Conservation (phyloP, 2,888 invertebrate species). For the Odontomyia ornata region DNA sequence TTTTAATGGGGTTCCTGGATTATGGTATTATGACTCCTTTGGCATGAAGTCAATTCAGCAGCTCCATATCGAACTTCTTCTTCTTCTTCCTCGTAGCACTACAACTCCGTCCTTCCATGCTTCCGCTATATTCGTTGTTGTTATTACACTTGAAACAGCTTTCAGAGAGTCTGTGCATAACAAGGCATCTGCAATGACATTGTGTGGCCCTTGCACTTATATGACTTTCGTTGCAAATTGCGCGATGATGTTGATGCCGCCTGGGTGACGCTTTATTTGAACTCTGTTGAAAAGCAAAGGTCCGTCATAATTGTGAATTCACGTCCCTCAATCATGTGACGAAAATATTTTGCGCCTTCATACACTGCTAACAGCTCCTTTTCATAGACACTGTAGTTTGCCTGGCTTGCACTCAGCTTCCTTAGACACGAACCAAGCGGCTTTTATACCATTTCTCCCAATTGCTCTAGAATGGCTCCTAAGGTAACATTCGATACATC, state of each 20-base stretch:
- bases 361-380: too few species aligned
- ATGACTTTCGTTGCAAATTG: conserved; percentile 45
- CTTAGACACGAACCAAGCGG: not conserved
- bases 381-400: too few species aligned
- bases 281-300: conserved; percentile 54
- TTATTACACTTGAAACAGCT: not conserved
- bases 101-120: not conserved
- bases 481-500: conserved; percentile 6
- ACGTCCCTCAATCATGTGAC: conserved; percentile 49
- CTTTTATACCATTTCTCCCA: not conserved
- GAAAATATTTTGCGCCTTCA: conserved; percentile 53
- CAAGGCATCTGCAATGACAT: not conserved
- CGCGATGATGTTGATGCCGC: conserved; percentile 54
- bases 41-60: not conserved
- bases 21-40: too few species aligned
- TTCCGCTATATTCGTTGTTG: not conserved
- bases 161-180: too few species aligned
- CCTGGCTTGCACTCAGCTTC: not conserved
- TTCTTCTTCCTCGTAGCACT: too few species aligned
- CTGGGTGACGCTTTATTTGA: conserved; percentile 56
- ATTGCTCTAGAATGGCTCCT: conserved; percentile 11
- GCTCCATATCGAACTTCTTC: too few species aligned
- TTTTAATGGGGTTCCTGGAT: too few species aligned
- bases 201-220: too few species aligned
- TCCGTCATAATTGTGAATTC: conserved; percentile 45